Conservation (phyloP, 2,113 vertebrate species). For the Myanophis thanlyinensis region DNA sequence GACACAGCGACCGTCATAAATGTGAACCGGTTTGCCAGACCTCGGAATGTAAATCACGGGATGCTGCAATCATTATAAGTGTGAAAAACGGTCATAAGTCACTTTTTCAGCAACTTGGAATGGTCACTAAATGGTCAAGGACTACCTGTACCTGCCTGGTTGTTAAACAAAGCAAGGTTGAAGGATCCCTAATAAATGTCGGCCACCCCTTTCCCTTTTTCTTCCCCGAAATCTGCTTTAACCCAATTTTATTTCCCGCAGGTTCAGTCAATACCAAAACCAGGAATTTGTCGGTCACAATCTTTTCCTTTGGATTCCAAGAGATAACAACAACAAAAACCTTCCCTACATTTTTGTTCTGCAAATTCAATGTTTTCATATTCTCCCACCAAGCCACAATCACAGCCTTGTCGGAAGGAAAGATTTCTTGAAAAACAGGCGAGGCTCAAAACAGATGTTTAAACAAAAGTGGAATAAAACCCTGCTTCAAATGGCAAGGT, state of each 20-base stretch:
- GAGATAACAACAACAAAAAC: accelerated
- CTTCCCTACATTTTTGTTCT: not conserved
- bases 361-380: constrained; percentile 33
- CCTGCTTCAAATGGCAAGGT: constrained; percentile 36
- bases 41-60: no score
- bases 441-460: constrained; percentile 48
- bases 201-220: not conserved
- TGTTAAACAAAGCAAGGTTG: not conserved
- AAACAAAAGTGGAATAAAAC: constrained; percentile 48
- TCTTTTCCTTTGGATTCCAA: not conserved
- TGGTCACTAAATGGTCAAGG: not conserved
- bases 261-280: not conserved
- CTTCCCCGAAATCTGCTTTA: not conserved
- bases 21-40: no score
- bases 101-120: no score
- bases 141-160: not conserved
- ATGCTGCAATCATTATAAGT: no score
- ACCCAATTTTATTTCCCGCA: not conserved
- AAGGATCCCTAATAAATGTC: not conserved
- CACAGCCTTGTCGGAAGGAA: constrained; percentile 43
- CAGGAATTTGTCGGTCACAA: not conserved
- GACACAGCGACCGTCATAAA: no score
- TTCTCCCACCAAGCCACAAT: constrained; percentile 34
- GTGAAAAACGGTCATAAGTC: no score
- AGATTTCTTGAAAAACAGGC: constrained; percentile 49